Conservation (phyloP, 2,113 vertebrate genomes). For the Carettochelys insculpta region DNA sequence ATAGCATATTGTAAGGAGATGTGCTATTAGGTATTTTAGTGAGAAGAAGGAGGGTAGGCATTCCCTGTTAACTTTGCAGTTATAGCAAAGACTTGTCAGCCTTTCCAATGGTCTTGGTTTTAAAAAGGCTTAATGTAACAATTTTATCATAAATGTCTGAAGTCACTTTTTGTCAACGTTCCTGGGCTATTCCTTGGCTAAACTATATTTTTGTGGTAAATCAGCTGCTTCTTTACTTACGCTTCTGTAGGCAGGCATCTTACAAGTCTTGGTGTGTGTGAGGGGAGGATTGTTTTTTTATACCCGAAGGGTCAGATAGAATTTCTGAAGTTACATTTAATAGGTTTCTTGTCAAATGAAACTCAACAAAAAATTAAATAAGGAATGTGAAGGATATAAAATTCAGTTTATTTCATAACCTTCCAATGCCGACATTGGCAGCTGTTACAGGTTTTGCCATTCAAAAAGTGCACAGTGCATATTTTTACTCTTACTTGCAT, state of each 20-base stretch:
- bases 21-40: neutral
- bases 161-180: fast-evolving
- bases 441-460: neutral
- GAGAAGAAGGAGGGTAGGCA: neutral
- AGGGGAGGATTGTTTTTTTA: neutral
- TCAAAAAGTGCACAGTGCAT: neutral
- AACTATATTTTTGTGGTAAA: neutral
- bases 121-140: neutral
- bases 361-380: neutral
- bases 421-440: neutral
- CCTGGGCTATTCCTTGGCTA: neutral
- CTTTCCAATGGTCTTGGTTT: neutral
- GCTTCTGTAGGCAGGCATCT: neutral
- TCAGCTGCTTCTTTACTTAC: neutral
- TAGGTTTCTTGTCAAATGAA: neutral
- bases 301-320: neutral
- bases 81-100: neutral
- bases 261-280: neutral
- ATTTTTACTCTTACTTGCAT: slow-evolving; percentile 10
- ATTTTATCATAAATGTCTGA: neutral
- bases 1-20: neutral
- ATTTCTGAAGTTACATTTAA: neutral
- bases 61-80: neutral
- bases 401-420: neutral
- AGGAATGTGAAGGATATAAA: neutral